phyloP scores from a whole-genome alignment of 2,888 invertebrate species.

The Drosophila limbata region DNA sequence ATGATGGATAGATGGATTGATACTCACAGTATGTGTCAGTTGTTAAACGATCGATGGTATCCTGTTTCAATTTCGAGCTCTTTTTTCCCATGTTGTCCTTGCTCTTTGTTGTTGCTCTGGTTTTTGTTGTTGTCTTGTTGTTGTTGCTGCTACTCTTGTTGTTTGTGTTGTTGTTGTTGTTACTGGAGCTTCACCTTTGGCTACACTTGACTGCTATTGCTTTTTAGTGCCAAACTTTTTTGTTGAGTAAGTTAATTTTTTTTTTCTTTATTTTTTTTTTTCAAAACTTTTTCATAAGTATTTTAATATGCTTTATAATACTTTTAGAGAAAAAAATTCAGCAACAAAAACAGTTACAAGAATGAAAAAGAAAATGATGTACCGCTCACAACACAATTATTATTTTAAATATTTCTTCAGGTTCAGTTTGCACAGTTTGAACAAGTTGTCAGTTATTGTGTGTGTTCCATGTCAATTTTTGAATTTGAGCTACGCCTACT shows the following conservation, averaged over 20 bases:
- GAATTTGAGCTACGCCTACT: background rate
- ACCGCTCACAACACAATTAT: slow-evolving; percentile 33
- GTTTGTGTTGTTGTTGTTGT: slow-evolving; percentile 85
- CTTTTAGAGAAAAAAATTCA: slow-evolving; percentile 12
- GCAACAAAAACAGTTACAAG: slow-evolving; percentile 23
- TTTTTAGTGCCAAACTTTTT: slow-evolving; percentile 66
- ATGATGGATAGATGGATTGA: slow-evolving; percentile 15
- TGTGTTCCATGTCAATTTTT: background rate
- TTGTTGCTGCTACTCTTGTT: slow-evolving; percentile 21
- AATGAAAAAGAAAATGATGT: slow-evolving; percentile 6
- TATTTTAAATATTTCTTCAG: slow-evolving; percentile 3
- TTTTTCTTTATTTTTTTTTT: background rate
- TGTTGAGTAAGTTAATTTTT: slow-evolving; percentile 42
- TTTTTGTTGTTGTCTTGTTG: slow-evolving; percentile 81
- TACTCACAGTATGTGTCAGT: slow-evolving; percentile 97
- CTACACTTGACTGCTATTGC: slow-evolving; percentile 68
- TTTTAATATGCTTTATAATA: slow-evolving; percentile 74
- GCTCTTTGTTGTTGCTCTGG: slow-evolving; percentile 18
- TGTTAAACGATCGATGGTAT: slow-evolving; percentile 96
- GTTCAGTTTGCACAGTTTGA: background rate
- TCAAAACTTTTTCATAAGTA: slow-evolving; percentile 69
- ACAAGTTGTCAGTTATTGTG: background rate
- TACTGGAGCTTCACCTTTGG: slow-evolving; percentile 24
- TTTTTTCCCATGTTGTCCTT: slow-evolving; percentile 94
- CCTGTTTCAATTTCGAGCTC: slow-evolving; percentile 97